Evolutionary conservation across 2,113 vertebrate species (phyloP).

Genomic region (Eolophus roseicapilla): DNA sequence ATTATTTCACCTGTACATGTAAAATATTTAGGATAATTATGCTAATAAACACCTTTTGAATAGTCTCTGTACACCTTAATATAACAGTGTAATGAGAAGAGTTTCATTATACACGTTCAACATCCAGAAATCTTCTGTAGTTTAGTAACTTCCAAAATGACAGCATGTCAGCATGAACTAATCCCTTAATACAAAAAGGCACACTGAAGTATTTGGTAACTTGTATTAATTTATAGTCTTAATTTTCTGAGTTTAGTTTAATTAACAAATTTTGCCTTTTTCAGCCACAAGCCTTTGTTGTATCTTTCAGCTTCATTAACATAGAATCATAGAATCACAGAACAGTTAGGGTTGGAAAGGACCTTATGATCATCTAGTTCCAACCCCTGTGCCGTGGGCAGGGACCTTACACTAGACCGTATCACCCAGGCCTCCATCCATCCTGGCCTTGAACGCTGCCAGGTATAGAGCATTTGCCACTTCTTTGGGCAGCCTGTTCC

Average conservation of each 20-base stretch:
- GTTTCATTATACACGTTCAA: not conserved
- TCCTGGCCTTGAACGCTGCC: not conserved
- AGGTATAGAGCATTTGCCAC: not conserved
- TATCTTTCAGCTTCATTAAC: not conserved
- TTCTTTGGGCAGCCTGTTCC: not conserved
- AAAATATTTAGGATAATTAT: not conserved
- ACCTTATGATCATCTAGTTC: not conserved
- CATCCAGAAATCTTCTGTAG: not conserved
- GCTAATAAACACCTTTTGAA: not conserved
- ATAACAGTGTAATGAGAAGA: not conserved
- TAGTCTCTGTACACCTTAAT: not conserved
- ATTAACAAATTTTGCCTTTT: not conserved
- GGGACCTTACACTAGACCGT: not conserved
- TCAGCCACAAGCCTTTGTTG: not conserved
- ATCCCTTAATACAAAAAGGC: not conserved
- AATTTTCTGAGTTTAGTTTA: not conserved
- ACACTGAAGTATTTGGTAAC: not conserved
- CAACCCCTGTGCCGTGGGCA: not conserved
- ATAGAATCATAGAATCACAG: not conserved
- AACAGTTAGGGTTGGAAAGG: not conserved
- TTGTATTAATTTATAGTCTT: not conserved
- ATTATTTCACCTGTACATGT: not conserved
- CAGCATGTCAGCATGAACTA: not conserved
- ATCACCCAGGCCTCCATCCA: not conserved
- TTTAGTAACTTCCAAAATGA: not conserved